Base-by-base conservation (phyloP, 2,113 vertebrate genomes). In the Prinia subflava region DNA sequence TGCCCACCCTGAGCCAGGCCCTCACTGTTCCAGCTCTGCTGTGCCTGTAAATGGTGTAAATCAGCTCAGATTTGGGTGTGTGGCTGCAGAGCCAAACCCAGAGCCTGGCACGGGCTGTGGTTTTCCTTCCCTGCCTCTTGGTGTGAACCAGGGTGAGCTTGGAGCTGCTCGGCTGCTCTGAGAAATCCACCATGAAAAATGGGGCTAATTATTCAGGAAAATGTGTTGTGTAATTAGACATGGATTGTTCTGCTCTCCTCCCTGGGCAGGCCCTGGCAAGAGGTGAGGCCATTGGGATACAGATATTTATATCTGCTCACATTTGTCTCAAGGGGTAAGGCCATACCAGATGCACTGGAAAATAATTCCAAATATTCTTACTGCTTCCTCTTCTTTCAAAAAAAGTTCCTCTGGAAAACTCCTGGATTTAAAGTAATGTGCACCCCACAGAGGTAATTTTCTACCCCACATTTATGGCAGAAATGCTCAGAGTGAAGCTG, bases 81-180 rank as follows among this genome's bases (percentile, higher is more conserved):
- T 5, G 56, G 15, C 74, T 80, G 57, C 57, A 20, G 87, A 67
- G 27, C 30, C 25, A 17, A 22, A 1, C 33, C 47, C 74, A 3
- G 39, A 3, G 23, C 13, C 47, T 18, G 37, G 25, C 30, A 3
- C 2, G 1, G 33, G 23, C 27, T 3, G 2, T 12, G 62, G 24
- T 15, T 74, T 35, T 37, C 31, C 25, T 2, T 17, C 35, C 25
- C 59, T 17, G 7, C 15, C 0, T n/a, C 14, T n/a, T 0, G 0
- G 19, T 6, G 50, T 31, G 63, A 20, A 28, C 2, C 6, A 4
- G 49, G 13, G 18, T 14, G 65, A 57, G 28, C 19, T 3, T 37
- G 7, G 9, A 46, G 63, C 64, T 89, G 79, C 78, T n/a, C 4
- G 41, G 52, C 42, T n/a, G 57, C 28, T 6, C 22, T 20, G 21